phyloP scores from a whole-genome alignment of 92 coral and sea anemone species.

The Metridium senile region DNA sequence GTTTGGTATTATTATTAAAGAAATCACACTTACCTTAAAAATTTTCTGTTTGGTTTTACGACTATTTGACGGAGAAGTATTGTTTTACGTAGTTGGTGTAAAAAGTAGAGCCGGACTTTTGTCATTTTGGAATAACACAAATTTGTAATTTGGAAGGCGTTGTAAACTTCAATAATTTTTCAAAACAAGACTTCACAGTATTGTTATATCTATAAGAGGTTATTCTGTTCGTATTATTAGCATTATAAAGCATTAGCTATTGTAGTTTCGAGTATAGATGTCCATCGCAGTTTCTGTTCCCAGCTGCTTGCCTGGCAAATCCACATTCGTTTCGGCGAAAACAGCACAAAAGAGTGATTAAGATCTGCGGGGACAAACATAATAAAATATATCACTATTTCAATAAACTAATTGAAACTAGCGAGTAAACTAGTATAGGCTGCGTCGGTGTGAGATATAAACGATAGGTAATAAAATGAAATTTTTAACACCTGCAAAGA shows the following conservation, averaged over 20 bases:
- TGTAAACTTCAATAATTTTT: too few relatives aligned
- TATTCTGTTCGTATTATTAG: background rate
- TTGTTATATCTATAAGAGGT: background rate
- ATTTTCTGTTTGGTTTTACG: too few relatives aligned
- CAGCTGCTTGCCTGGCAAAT: conserved; percentile 82
- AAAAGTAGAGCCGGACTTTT: too few relatives aligned
- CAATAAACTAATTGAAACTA: background rate
- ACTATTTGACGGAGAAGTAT: too few relatives aligned
- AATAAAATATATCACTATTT: background rate
- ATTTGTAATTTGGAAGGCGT: too few relatives aligned
- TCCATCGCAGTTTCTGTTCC: conserved; percentile 77
- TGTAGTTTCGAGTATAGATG: conserved; percentile 59
- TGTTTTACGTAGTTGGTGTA: too few relatives aligned
- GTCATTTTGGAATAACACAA: too few relatives aligned
- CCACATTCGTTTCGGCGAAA: conserved; percentile 81
- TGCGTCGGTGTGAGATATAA: too few relatives aligned
- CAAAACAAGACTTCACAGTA: background rate
- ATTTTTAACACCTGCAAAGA: background rate
- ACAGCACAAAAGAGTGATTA: conserved; percentile 76
- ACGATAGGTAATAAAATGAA: too few relatives aligned
- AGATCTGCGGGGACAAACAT: conserved; percentile 45
- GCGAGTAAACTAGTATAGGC: too few relatives aligned
- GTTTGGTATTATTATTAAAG: too few relatives aligned
- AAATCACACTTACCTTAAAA: too few relatives aligned
- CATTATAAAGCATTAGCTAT: conserved; percentile 37